Percentiles rank a stretch among this genome's conserved stretches.
Evolutionary conservation across 2,888 invertebrate genomes (phyloP).

Genomic region (Cheilosia urbana): DNA sequence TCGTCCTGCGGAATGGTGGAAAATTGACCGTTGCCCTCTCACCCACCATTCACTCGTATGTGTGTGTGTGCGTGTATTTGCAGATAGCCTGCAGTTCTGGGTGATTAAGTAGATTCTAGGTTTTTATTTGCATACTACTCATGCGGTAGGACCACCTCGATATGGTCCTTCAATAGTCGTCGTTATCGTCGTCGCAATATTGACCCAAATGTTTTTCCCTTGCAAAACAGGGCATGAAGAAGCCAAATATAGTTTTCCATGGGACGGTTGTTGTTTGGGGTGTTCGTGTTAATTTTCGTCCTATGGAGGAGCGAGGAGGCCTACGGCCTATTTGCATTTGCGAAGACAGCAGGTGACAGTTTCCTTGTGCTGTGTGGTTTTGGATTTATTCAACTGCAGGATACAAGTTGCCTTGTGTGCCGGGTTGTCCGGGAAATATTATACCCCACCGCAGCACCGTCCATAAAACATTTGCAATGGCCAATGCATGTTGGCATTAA

Average conservation of each 20-base stretch:
- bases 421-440: background rate
- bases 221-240: constrained; percentile 21
- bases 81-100: constrained; percentile 5
- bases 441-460: constrained; percentile 14
- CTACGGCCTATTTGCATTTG: constrained; percentile 70
- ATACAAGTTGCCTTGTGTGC: constrained; percentile 44
- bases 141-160: constrained; percentile 23
- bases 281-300: background rate
- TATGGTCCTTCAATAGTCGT: constrained; percentile 40
- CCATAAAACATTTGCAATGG: constrained; percentile 55
- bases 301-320: constrained; percentile 27
- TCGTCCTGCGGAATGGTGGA: constrained; percentile 28
- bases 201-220: constrained; percentile 66
- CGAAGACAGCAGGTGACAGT: constrained; percentile 73
- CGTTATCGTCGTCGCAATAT: constrained; percentile 46
- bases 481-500: constrained; percentile 51
- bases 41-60: background rate
- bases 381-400: constrained; percentile 73
- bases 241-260: constrained; percentile 7
- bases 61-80: background rate
- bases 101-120: constrained; percentile 43
- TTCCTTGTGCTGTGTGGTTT: constrained; percentile 63
- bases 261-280: background rate
- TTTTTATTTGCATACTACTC: constrained; percentile 55
- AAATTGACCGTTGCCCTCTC: constrained; percentile 17